Percentiles rank a stretch among this genome's conserved stretches.
These are phyloP conservation scores for Hydropotes inermis DNA, from an alignment of 2,113 vertebrate genomes.

Conservation along the genomic window DNA sequence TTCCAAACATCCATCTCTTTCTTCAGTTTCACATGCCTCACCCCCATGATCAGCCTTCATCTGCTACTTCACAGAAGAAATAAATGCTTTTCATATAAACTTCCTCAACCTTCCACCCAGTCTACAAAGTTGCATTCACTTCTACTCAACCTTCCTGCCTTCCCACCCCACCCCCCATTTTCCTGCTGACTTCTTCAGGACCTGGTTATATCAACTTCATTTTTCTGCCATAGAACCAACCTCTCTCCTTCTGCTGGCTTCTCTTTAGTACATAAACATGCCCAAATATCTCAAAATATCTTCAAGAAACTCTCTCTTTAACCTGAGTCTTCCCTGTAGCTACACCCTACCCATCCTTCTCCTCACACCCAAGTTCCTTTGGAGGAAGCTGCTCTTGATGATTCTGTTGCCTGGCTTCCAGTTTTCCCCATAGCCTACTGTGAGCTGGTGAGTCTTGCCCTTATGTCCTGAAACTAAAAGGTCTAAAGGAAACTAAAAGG, in stretches of 20 bases:
- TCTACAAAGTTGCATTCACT: background rate
- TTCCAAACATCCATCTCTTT: background rate
- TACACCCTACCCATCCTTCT: background rate
- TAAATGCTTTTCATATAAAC: background rate
- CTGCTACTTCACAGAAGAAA: background rate
- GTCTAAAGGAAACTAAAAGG: background rate
- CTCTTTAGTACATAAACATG: background rate
- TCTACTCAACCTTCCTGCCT: background rate
- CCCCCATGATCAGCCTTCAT: background rate
- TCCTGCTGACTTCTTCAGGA: background rate
- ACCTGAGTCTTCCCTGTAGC: background rate
- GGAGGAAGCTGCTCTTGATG: background rate
- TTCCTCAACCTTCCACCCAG: background rate
- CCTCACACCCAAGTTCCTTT: background rate
- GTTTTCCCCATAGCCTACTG: background rate
- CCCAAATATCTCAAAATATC: background rate
- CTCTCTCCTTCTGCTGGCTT: background rate
- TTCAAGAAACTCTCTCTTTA: background rate
- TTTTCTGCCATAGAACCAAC: background rate
- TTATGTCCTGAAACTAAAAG: background rate
- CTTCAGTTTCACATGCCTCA: background rate
- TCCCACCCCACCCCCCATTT: background rate
- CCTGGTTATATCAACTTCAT: background rate
- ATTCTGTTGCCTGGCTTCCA: background rate
- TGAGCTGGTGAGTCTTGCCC: background rate